phyloP scores from a whole-genome alignment of 2,888 invertebrate genomes.

The Xestia xanthographa region DNA sequence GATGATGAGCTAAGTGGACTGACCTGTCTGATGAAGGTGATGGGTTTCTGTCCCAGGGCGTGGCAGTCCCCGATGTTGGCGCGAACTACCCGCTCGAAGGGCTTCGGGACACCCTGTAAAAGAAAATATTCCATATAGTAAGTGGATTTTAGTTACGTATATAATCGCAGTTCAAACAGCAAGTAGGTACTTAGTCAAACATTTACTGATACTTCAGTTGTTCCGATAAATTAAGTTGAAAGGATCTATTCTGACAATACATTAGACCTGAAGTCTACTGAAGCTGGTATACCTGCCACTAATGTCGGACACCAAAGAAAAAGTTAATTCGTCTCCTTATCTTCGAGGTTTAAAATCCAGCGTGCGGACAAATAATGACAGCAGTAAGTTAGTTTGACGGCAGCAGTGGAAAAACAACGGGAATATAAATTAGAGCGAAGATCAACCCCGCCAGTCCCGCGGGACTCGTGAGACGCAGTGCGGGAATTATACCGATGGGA shows the following conservation, averaged over 20 bases:
- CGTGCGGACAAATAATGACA: conserved; percentile 39
- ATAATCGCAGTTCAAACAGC: background rate
- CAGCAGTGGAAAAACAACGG: conserved; percentile 37
- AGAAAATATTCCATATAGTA: background rate
- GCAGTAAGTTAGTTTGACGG: conserved; percentile 45
- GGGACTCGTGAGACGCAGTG: conserved; percentile 35
- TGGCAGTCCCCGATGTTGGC: conserved; percentile 99
- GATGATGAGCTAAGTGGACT: conserved; percentile 50
- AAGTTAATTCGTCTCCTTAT: background rate
- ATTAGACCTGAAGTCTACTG: background rate
- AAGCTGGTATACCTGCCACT: background rate
- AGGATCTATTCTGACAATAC: background rate
- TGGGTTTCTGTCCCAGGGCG: conserved; percentile 98
- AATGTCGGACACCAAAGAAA: background rate
- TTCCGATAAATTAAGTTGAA: background rate
- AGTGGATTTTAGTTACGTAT: background rate
- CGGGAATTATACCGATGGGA: conserved; percentile 48
- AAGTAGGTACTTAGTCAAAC: background rate
- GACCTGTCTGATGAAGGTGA: conserved; percentile 98
- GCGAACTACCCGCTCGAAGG: conserved; percentile 97
- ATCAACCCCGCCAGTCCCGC: conserved; percentile 32
- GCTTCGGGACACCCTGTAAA: conserved; percentile 94
- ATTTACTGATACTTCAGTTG: background rate
- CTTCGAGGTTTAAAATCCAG: conserved; percentile 13
- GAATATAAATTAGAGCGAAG: conserved; percentile 56